A percentile compares a stretch with the other conserved stretches of the same genome.
phyloP scores from a whole-genome alignment of 2,888 invertebrate genomes.

The Amphipoea oculea region DNA sequence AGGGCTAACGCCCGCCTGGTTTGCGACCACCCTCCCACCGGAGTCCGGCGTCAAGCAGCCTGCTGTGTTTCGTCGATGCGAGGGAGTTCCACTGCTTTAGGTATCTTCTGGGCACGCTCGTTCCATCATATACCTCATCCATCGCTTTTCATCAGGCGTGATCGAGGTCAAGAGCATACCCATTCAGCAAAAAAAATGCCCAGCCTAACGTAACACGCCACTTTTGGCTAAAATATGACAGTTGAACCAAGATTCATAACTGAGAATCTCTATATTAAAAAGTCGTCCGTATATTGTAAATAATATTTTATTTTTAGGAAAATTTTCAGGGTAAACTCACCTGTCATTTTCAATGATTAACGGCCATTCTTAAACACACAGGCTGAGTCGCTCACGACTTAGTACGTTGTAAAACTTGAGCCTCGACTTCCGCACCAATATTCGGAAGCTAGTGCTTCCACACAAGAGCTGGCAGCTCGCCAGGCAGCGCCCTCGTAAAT shows the following conservation, averaged over 20 bases:
- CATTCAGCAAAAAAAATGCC: too few relatives aligned
- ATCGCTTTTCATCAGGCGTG: too few relatives aligned
- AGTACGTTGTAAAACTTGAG: conserved; percentile 18
- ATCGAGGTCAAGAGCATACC: too few relatives aligned
- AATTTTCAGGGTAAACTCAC: background rate
- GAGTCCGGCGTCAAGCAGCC: too few relatives aligned
- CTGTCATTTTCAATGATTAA: background rate
- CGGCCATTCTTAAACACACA: conserved; percentile 10
- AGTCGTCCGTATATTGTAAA: background rate
- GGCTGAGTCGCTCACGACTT: conserved; percentile 2
- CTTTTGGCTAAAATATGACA: background rate
- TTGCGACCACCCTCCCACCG: too few relatives aligned
- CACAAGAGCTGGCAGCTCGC: conserved; percentile 53
- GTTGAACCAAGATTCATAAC: background rate
- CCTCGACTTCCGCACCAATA: conserved; percentile 40
- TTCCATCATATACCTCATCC: too few relatives aligned
- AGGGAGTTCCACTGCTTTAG: too few relatives aligned
- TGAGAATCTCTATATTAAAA: background rate
- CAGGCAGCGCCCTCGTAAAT: conserved; percentile 58
- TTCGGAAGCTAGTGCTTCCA: conserved; percentile 25
- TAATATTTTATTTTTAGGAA: background rate
- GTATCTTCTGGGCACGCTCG: too few relatives aligned
- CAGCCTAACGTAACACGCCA: too few relatives aligned
- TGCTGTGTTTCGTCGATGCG: too few relatives aligned
- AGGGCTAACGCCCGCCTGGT: too few relatives aligned